These are phyloP conservation scores for Etia nguti DNA, from an alignment of 2,113 vertebrate genomes.

Conservation along the genomic window DNA sequence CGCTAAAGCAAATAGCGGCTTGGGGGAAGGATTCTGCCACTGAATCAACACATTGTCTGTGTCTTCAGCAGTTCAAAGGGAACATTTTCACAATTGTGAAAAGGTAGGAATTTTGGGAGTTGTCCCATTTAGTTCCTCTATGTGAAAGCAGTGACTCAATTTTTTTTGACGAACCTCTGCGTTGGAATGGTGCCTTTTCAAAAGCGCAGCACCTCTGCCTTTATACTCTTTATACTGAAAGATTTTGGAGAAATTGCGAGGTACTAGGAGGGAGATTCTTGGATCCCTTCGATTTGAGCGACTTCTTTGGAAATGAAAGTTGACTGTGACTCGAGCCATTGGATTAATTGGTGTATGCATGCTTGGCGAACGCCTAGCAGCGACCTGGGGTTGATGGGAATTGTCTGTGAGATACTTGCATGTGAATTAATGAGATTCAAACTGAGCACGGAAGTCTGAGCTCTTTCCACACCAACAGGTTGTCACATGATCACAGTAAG, in stretches of 20 bases:
- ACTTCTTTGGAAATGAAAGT: conserved; percentile 22
- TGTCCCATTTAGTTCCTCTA: not conserved
- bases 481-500: not conserved
- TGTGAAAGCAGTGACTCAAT: not conserved
- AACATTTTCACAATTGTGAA: conserved; percentile 39
- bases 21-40: conserved; percentile 42
- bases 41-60: conserved; percentile 64
- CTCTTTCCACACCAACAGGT: not conserved
- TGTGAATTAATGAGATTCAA: not conserved
- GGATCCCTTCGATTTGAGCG: not conserved
- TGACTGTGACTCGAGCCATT: conserved; percentile 30
- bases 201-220: not conserved
- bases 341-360: conserved; percentile 39
- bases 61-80: conserved; percentile 45
- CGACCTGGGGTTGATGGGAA: not conserved
- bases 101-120: conserved; percentile 42
- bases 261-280: not conserved
- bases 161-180: not conserved
- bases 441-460: not conserved
- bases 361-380: not conserved
- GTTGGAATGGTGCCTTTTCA: not conserved
- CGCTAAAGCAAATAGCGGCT: conserved; percentile 63
- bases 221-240: not conserved
- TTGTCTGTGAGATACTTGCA: not conserved
- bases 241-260: not conserved